phyloP scores from a whole-genome alignment of 2,113 vertebrate species.

The Upupa epops region DNA sequence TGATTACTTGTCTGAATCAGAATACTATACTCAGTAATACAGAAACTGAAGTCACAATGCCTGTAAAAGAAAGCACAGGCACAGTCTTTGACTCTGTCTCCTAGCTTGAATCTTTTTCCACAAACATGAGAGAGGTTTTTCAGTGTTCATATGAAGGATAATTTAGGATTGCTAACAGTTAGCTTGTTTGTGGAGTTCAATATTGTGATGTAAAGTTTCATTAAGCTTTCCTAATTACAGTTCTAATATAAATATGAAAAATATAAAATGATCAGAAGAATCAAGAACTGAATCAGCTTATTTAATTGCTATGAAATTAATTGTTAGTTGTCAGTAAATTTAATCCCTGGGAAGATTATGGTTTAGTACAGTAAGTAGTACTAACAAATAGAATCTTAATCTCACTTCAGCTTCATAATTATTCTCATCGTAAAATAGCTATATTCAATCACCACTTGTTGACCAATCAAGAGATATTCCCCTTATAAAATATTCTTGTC shows the following conservation, averaged over 20 bases:
- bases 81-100: background rate
- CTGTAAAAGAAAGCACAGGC: background rate
- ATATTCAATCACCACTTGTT: background rate
- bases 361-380: background rate
- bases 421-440: background rate
- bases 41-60: background rate
- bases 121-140: background rate
- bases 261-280: background rate
- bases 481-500: background rate
- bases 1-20: background rate
- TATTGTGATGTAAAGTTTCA: background rate
- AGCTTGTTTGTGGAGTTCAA: background rate
- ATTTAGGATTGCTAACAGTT: background rate
- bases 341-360: background rate
- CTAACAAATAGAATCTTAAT: background rate
- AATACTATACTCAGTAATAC: background rate
- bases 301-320: background rate
- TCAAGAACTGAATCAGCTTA: background rate
- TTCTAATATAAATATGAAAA: background rate
- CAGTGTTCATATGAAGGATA: background rate
- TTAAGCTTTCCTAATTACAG: background rate
- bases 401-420: background rate
- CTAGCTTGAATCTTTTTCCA: background rate
- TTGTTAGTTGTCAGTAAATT: background rate
- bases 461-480: background rate